A percentile compares a stretch with the other conserved stretches of the same genome.
phyloP scores from a whole-genome alignment of 2,113 vertebrate species.

The Cyanoramphus novaezelandiae region DNA sequence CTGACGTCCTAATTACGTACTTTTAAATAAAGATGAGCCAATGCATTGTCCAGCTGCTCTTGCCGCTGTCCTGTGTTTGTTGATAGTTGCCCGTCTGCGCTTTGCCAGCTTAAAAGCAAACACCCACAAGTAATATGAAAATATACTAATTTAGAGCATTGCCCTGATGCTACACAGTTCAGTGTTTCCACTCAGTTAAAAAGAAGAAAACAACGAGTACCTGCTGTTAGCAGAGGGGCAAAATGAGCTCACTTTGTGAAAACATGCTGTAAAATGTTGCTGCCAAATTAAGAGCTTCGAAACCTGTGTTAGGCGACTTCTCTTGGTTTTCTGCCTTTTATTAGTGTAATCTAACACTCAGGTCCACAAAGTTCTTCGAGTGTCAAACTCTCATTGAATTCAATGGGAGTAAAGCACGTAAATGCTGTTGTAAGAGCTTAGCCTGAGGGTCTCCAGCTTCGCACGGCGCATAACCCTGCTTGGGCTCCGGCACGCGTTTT shows the following conservation, averaged over 20 bases:
- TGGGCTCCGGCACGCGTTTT: neutral
- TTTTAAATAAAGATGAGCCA: slow-evolving; percentile 2
- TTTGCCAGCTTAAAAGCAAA: neutral
- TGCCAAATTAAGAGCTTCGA: neutral
- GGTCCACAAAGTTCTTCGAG: neutral
- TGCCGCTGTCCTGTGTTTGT: neutral
- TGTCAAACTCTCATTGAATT: neutral
- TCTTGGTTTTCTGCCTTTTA: neutral
- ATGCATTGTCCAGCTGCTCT: neutral
- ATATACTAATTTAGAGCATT: neutral
- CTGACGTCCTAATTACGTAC: neutral
- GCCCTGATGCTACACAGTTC: neutral
- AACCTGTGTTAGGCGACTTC: neutral
- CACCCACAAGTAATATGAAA: neutral
- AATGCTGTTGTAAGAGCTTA: rapidly evolving
- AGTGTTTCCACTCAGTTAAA: neutral
- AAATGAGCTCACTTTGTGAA: neutral
- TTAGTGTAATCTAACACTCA: neutral
- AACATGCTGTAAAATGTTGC: neutral
- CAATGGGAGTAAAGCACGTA: neutral
- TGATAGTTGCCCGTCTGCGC: neutral
- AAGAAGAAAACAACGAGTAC: neutral
- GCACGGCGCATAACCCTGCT: rapidly evolving
- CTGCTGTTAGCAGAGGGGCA: neutral
- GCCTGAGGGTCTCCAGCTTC: neutral